Percentiles rank a stretch among this genome's conserved stretches.
These are phyloP conservation scores for Zaprionus lachaisei DNA, from an alignment of 1,140 invertebrate genomes.

Conservation along the genomic window DNA sequence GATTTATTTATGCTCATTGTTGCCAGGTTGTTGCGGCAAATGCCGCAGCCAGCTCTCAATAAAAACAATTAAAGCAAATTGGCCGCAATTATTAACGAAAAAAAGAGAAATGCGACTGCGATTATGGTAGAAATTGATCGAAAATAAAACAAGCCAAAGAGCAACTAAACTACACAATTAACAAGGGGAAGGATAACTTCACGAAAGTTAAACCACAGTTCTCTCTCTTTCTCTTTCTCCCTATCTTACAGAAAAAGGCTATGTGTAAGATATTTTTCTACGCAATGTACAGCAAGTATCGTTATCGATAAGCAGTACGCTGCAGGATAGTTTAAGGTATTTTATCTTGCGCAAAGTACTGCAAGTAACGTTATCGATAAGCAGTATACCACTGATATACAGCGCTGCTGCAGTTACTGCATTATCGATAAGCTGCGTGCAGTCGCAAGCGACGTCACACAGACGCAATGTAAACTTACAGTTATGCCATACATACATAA, in stretches of 20 bases:
- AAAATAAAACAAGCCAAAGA: not conserved
- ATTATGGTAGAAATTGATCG: not conserved
- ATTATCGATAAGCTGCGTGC: not conserved
- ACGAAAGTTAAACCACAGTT: not conserved
- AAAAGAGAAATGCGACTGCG: slow-evolving; percentile 1
- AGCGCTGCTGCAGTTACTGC: not conserved
- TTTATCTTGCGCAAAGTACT: not conserved
- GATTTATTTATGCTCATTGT: slow-evolving; percentile 76
- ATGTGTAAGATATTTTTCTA: too few species aligned
- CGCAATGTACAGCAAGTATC: too few species aligned
- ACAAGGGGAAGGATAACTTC: too few species aligned
- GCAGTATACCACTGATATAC: too few species aligned
- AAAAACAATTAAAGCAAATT: slow-evolving; percentile 75
- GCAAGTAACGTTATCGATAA: not conserved
- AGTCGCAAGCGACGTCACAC: not conserved
- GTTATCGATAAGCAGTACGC: too few species aligned
- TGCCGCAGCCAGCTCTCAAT: slow-evolving; percentile 50
- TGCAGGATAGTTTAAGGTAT: too few species aligned
- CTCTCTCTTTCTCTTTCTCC: not conserved
- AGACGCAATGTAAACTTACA: not conserved
- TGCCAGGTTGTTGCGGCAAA: slow-evolving; percentile 19
- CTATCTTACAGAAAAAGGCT: not conserved
- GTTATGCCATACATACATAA: not conserved
- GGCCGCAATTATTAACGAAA: slow-evolving; percentile 58
- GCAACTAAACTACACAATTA: not conserved